Evolutionary conservation across 2,888 invertebrate genomes (phyloP), one percentile per base, ranked within the genome.

Genomic region (Biston stratarius): DNA sequence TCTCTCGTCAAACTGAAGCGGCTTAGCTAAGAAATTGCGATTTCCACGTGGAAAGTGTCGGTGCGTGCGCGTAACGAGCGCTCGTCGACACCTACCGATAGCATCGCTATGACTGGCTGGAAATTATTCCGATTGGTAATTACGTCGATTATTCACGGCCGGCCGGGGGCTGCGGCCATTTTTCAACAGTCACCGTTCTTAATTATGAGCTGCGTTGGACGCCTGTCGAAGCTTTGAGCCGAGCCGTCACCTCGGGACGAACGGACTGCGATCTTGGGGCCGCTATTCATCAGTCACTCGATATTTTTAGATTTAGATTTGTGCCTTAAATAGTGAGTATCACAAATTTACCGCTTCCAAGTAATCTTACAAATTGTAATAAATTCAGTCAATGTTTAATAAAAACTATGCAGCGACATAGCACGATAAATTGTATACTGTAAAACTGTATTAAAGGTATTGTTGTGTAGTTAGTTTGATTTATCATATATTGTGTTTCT

Each of bases 131-230:
- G 91, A 93, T 89, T 93, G 90, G 93, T 94, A 94, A 93, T 94
- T 94, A 94, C 93, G 91, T 85, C 94, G 93, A 94, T 94, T 94
- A 93, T 94, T 94, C 93, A 94, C 93, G 94, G 94, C 91, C 90
- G 92, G 92, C 93, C 92, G 92, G 93, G 93, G 93, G 92, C 93
- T 92, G 92, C 92, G 81, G 92, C 92, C 92, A 93, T 94, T 94
- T 94, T 94, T 93, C 93, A 93, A 93, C 92, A 94, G 94, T 94
- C 94, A 94, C 94, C 92, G 91, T 94, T 94, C 94, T 94, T 94
- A 94, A 94, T 93, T 94, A 94, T 93, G 92, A 93, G 89, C 90
- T 88, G 88, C 83, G 88, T 85, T 92, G 93, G 93, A 92, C 92
- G 93, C 83, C 93, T 92, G 93, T 93, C 93, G 93, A 93, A 90